Evolutionary conservation across 2,888 invertebrate species (phyloP), one percentile per base, ranked within the genome.

Genomic region (Dicycla oo): DNA sequence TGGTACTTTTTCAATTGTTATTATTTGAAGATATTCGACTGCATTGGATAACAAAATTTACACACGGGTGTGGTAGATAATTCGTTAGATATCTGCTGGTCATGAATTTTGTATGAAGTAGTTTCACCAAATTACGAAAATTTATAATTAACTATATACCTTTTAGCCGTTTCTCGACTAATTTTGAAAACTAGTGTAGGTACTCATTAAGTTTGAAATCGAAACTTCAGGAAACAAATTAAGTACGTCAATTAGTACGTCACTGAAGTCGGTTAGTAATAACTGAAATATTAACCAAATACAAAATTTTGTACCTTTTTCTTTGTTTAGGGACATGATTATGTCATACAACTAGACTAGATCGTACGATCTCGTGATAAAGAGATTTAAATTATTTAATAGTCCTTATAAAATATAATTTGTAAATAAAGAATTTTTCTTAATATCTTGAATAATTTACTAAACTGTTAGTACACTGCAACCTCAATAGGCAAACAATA

Each of bases 401-500:
- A 26, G 38, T 1, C 34, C 43, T 23, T 51, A 47, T 34, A 34
- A 49, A 56, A 57, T 3, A 51, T 20, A 7, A 38, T 18, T n/a
- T 3, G 34, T 4, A 34, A 49, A 68, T 34, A 56, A 3, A 56
- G 2, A 45, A 45, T 61, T 56, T 15, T 51, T 51, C 38, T n/a
- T 47, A 57, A 75, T 38, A 73, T 23, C 7, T 58, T 53, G 20
- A 18, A 26, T 30, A 38, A 23, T 23, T 47, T 58, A 53, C 47
- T 63, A 43, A 53, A 54, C 30, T 56, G 54, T 64, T 69, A 56
- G 54, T 81, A 58, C 61, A 63, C 26, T 40, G 30, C 45, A 64
- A 34, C 20, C 10, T 38, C 23, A 49, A 18, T 53, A n/a, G 47
- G 26, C 38, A 69, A 82, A 66, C 26, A 68, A 23, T 57, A 49